These are phyloP conservation scores for Aselliscus stoliczkanus DNA, from an alignment of 2,797 vertebrate species.

Conservation along the genomic window DNA sequence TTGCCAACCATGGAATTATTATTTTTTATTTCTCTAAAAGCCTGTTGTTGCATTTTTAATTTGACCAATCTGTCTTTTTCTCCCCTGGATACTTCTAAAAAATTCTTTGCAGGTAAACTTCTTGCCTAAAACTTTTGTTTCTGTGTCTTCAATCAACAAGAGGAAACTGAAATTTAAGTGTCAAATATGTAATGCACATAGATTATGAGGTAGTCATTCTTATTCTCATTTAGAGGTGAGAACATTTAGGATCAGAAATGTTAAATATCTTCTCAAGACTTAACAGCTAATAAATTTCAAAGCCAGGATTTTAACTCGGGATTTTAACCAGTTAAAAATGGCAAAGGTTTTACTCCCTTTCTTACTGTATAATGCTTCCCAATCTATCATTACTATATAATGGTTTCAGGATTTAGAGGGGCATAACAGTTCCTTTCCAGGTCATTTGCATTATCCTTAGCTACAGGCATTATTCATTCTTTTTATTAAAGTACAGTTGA, in stretches of 20 bases:
- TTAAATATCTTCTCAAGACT: background rate
- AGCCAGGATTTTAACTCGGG: constrained; percentile 2
- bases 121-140: background rate
- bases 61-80: background rate
- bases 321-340: constrained; percentile 46
- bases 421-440: constrained; percentile 34
- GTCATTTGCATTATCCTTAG: constrained; percentile 38
- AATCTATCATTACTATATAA: background rate
- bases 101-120: background rate
- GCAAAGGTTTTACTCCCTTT: background rate
- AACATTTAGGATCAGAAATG: background rate
- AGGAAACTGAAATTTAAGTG: background rate
- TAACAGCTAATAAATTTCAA: constrained; percentile 25
- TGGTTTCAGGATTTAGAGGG: constrained; percentile 36
- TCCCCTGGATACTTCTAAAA: background rate
- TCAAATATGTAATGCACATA: background rate
- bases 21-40: constrained; percentile 8
- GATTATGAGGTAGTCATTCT: background rate
- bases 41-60: background rate
- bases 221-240: constrained; percentile 22
- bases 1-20: background rate
- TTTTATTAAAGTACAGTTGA: background rate
- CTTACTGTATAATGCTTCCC: background rate
- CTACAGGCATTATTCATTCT: constrained; percentile 38
- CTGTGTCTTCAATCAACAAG: background rate